Evolutionary conservation across 1,140 invertebrate species (phyloP), one percentile per base, ranked within the genome.

Genomic region (Ectropis grisescens): DNA sequence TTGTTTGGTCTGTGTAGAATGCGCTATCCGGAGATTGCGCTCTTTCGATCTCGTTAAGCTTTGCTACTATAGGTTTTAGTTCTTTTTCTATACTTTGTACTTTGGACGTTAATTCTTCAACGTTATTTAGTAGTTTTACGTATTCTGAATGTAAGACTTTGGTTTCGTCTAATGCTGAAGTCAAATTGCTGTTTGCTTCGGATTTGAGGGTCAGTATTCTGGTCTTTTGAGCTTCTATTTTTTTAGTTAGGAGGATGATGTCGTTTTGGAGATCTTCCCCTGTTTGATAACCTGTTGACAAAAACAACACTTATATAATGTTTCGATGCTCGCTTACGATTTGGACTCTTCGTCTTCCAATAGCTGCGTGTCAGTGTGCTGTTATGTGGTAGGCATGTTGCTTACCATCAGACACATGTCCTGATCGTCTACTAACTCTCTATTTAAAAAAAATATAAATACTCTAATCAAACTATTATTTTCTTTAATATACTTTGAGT

Each of bases 221-320:
- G 10, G 75, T 75, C 52, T 87, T 86, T 42, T 90, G 84, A 1
- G 84, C 79, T 29, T 90, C 86, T 14, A 91, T 88, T 50, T 85
- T 87, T 39, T 86, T 82, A 5, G 85, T 84, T 8, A 93, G 76
- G 16, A 90, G 87, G 24, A 87, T 85, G 29, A 93, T 85, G 67
- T 91, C 91, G 47, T 91, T 88, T 61, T 93, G 91, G 2, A 94
- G 50, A 56, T 95, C 92, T 79, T 96, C 94, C 32, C n/a, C 91
- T 85, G 9, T 88, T 88, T n/a, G 90, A 89, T 33, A 92, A 84
- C 66, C 85, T 90, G 78, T 37, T 32, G 46, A 27, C 37, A 13
- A 19, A n/a, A n/a, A n/a, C n/a, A n/a, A n/a, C n/a, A n/a, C n/a
- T n/a, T n/a, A n/a, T n/a, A n/a, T n/a, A n/a, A n/a, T n/a, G n/a